Percentiles rank a stretch among this genome's conserved stretches.
Evolutionary conservation across 2,113 vertebrate species (phyloP).

Genomic region (Equus przewalskii): DNA sequence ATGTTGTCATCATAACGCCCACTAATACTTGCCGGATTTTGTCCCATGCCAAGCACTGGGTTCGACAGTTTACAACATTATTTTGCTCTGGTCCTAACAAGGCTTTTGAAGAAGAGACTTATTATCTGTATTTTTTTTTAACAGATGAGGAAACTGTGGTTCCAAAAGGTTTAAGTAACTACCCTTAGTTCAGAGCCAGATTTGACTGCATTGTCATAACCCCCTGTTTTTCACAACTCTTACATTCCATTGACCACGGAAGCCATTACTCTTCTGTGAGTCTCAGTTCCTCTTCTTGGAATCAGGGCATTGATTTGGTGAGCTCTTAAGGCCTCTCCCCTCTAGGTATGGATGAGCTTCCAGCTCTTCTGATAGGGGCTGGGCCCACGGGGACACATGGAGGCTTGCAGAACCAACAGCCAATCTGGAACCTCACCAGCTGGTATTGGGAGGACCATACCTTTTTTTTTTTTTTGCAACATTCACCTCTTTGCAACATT

Average conservation of each 20-base stretch:
- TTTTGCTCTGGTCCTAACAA: not conserved
- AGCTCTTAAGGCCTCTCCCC: slow-evolving; percentile 21
- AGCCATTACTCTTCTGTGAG: not conserved
- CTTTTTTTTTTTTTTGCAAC: not conserved
- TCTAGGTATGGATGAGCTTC: not conserved
- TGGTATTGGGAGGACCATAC: too few species aligned
- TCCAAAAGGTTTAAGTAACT: not conserved
- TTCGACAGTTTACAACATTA: not conserved
- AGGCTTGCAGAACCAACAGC: not conserved
- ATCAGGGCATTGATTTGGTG: not conserved
- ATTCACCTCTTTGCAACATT: not conserved
- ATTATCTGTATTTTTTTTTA: not conserved
- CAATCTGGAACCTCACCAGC: not conserved
- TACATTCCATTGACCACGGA: not conserved
- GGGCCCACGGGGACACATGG: not conserved
- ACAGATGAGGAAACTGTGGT: not conserved
- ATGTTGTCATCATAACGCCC: not conserved
- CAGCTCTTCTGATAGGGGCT: not conserved
- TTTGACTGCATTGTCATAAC: not conserved
- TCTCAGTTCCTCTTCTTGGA: not conserved
- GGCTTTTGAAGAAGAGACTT: not conserved
- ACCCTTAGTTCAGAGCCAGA: not conserved
- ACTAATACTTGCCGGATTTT: not conserved
- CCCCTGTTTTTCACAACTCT: not conserved
- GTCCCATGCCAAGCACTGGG: not conserved